These are phyloP conservation scores for Tethya wilhelma DNA, from an alignment of 37 sponge, comb jelly and placozoan genomes.

Conservation along the genomic window DNA sequence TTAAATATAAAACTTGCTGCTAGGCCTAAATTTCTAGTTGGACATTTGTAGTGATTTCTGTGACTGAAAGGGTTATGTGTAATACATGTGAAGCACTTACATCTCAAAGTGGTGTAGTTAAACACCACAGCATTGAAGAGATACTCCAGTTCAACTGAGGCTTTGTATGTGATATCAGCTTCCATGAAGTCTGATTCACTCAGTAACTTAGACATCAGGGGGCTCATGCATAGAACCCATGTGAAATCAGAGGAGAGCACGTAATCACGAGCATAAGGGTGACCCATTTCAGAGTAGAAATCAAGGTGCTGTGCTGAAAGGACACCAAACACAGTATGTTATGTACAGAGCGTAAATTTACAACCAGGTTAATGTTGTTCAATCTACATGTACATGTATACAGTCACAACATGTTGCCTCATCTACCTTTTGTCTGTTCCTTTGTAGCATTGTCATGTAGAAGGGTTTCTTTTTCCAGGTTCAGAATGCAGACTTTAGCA, in stretches of 20 bases:
- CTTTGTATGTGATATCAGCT: background rate
- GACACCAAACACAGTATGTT: too few species aligned
- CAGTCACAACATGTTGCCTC: too few species aligned
- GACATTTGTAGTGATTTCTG: too few species aligned
- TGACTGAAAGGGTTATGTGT: too few species aligned
- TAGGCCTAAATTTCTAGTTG: too few species aligned
- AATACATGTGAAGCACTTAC: background rate
- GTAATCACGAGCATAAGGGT: conserved; percentile 3
- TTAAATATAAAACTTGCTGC: background rate
- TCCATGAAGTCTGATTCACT: conserved; percentile 20
- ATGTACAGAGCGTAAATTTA: too few species aligned
- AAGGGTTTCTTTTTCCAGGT: too few species aligned
- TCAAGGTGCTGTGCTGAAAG: background rate
- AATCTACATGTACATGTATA: too few species aligned
- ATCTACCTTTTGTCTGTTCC: too few species aligned
- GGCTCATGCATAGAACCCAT: conserved; percentile 1
- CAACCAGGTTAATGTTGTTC: too few species aligned
- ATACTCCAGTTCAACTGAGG: background rate
- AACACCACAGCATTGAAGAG: conserved; percentile 10
- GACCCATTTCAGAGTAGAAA: background rate
- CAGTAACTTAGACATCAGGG: conserved; percentile 4
- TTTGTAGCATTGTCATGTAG: too few species aligned
- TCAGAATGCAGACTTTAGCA: too few species aligned
- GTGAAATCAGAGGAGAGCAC: background rate
- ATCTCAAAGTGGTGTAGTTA: conserved; percentile 20